These are phyloP conservation scores for Tupiocoris notatus DNA, from an alignment of 2,888 invertebrate genomes.

Conservation along the genomic window DNA sequence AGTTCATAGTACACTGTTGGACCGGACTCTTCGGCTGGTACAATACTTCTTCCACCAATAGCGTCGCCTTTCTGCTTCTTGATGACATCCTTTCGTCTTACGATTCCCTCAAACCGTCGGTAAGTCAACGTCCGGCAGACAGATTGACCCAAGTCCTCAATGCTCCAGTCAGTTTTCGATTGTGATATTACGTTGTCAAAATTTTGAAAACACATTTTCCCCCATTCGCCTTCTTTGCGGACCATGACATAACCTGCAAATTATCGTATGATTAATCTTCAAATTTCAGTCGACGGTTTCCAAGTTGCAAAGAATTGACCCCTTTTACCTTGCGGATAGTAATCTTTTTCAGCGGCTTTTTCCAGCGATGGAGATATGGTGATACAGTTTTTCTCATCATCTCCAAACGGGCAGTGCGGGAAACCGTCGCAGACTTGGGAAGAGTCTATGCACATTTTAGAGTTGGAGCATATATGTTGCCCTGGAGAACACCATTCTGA, in stretches of 20 bases:
- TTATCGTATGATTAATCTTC: too few species aligned
- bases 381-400: conserved; percentile 74
- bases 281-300: neutral
- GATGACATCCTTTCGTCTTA: conserved; percentile 27
- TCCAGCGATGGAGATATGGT: conserved; percentile 53
- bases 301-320: too few species aligned
- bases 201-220: conserved; percentile 70
- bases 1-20: conserved; percentile 40
- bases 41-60: neutral
- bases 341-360: conserved; percentile 61
- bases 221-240: conserved; percentile 73
- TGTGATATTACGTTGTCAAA: conserved; percentile 62
- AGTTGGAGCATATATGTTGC: conserved; percentile 73
- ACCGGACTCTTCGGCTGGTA: neutral
- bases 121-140: conserved; percentile 76
- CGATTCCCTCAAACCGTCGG: conserved; percentile 50
- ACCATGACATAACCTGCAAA: conserved; percentile 68
- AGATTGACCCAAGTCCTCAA: conserved; percentile 70
- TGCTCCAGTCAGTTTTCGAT: conserved; percentile 61
- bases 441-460: conserved; percentile 66
- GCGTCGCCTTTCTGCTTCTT: neutral
- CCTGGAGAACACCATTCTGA: conserved; percentile 71
- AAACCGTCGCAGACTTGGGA: conserved; percentile 68
- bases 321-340: conserved; percentile 66
- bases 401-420: conserved; percentile 69